phyloP scores from a whole-genome alignment of 2,797 vertebrate genomes.

The Enteromius argenteus region DNA sequence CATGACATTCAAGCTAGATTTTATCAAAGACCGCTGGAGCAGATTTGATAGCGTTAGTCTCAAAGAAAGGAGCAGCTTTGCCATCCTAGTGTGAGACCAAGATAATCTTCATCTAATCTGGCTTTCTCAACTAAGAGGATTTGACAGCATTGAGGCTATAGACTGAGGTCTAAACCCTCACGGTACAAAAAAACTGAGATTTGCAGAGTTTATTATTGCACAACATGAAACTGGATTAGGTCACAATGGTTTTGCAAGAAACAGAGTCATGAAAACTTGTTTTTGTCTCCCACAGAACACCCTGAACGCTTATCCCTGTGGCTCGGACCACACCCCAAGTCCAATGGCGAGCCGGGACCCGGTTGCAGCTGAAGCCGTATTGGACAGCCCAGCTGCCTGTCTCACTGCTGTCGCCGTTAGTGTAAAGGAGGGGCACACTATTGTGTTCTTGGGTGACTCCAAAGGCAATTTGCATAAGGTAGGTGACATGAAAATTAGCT shows the following conservation, averaged over 20 bases:
- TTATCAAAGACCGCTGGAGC: conserved; percentile 33
- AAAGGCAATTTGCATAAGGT: conserved; percentile 89
- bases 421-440: conserved; percentile 86
- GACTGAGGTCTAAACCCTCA: conserved; percentile 26
- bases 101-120: conserved; percentile 72
- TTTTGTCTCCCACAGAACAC: conserved; percentile 82
- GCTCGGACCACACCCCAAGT: conserved; percentile 96
- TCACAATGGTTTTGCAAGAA: background rate
- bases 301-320: conserved; percentile 91
- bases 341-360: conserved; percentile 91
- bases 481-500: background rate
- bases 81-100: conserved; percentile 53
- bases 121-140: conserved; percentile 67
- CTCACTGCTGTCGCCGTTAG: conserved; percentile 91
- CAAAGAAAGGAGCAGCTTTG: conserved; percentile 60
- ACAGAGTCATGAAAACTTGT: conserved; percentile 13
- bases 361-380: conserved; percentile 78
- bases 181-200: conserved; percentile 6
- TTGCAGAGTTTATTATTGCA: conserved; percentile 20
- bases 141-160: conserved; percentile 53
- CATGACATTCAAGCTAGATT: conserved; percentile 27
- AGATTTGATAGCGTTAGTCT: conserved; percentile 64
- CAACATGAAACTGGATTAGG: conserved; percentile 34
- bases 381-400: conserved; percentile 80
- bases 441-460: conserved; percentile 92